These are phyloP conservation scores for Drosophila sturtevanti DNA, from an alignment of 1,140 invertebrate species.

Conservation along the genomic window DNA sequence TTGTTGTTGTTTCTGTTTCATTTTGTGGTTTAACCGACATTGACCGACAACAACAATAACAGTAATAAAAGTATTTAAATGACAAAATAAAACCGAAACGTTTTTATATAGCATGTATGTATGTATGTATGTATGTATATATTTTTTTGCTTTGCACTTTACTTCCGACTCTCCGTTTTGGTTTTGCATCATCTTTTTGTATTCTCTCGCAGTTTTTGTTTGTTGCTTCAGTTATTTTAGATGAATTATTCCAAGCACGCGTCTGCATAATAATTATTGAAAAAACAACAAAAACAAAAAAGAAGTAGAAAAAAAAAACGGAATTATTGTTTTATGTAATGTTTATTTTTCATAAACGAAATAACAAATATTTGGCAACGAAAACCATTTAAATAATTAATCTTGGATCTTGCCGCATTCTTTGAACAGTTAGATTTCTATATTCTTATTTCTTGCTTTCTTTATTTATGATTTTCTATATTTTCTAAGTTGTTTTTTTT, in stretches of 20 bases:
- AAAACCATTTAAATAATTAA: neutral
- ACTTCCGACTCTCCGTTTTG: constrained; percentile 62
- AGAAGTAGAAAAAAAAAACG: constrained; percentile 3
- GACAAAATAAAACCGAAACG: constrained; percentile 50
- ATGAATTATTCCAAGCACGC: constrained; percentile 60
- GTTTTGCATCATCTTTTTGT: constrained; percentile 29
- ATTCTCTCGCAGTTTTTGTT: constrained; percentile 37
- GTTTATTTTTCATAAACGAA: neutral
- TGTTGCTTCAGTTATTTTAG: constrained; percentile 14
- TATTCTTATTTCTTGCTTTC: neutral
- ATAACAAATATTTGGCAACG: neutral
- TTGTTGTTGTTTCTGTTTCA: neutral
- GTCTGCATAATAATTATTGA: constrained; percentile 48
- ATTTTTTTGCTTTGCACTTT: constrained; percentile 69
- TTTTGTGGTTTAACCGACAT: constrained; percentile 65
- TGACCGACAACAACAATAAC: constrained; percentile 65
- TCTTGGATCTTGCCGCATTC: neutral
- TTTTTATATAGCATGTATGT: too few species aligned
- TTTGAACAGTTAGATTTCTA: constrained; percentile 3
- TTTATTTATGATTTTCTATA: too few species aligned
- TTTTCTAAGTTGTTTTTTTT: neutral
- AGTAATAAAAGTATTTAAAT: constrained; percentile 51
- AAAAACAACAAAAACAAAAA: constrained; percentile 39
- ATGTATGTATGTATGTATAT: too few species aligned
- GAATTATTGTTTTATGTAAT: neutral